Evolutionary conservation across 2,888 invertebrate species (phyloP), one percentile per base, ranked within the genome.

Genomic region (Helleia helle): DNA sequence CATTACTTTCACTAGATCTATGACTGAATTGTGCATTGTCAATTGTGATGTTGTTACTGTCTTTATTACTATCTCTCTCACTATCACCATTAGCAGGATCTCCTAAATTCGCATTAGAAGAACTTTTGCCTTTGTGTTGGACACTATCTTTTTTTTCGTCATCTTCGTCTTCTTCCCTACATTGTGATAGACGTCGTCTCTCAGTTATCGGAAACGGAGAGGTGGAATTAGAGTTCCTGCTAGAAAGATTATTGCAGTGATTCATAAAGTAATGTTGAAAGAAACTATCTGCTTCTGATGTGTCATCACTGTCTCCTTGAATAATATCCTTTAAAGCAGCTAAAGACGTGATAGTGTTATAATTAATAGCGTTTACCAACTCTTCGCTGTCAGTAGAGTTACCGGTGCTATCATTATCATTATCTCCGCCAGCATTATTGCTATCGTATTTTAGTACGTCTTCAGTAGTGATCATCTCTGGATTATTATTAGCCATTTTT

Each of bases 101-200:
- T 43, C 61, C 62, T 3, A 56, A 50, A 26, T 52, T 51, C 8
- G 50, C 36, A 12, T 56, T 58, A 11, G 59, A 55, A 30, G 63
- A 60, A 36, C 7, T 3, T 12, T 28, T 18, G n/a, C 39, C 25
- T 28, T 39, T 31, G 12, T 43, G 28, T 38, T 43, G 41, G 9
- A 68, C 61, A 25, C 43, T 46, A 22, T 81, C 79, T 55, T 73
- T 79, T 38, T 62, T 76, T 38, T 71, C 87, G 50, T 92, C 92
- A 40, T 93, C 92, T 64, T 94, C 93, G 56, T 94, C 94, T 73
- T 94, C 94, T 65, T 94, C 94, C 45, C 91, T 88, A 65, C 94
- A 94, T 70, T 94, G 93, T 2, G 93, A 94, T 48, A 94, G 70
- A 8, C 94, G 87, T 18, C 92, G 83, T 3, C 90, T 83, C 54